These are phyloP conservation scores for Rhopalosiphum maidis DNA, from an alignment of 1,140 invertebrate genomes.

Conservation along the genomic window DNA sequence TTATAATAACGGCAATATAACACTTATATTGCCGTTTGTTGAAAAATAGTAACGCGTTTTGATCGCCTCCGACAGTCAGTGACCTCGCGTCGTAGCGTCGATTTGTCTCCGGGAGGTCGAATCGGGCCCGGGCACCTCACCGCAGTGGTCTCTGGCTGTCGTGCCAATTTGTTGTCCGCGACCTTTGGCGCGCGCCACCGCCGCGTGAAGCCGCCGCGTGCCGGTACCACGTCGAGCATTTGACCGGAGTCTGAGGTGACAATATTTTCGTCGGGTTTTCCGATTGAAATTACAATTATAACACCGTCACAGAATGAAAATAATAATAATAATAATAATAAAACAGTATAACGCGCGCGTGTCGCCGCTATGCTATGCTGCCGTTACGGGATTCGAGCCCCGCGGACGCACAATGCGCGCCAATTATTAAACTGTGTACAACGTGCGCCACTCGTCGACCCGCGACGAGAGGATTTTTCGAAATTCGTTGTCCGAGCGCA, in stretches of 20 bases:
- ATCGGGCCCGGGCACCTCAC: background rate
- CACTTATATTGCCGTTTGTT: background rate
- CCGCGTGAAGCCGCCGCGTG: constrained; percentile 42
- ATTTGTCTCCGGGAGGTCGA: constrained; percentile 3
- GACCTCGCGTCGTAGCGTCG: background rate
- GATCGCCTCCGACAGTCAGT: background rate
- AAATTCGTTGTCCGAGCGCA: background rate
- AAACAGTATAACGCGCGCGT: background rate
- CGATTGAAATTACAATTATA: background rate
- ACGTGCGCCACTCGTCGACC: background rate
- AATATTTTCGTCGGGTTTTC: constrained; percentile 22
- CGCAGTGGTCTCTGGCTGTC: background rate
- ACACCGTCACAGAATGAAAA: background rate
- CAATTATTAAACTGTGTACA: background rate
- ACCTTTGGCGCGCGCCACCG: background rate
- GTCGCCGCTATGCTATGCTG: too few relatives aligned
- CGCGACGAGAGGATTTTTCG: constrained; percentile 15
- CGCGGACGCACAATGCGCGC: constrained; percentile 3
- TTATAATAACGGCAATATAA: background rate
- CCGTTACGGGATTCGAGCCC: background rate
- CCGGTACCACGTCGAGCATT: constrained; percentile 14
- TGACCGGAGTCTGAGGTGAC: background rate
- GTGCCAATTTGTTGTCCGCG: constrained; percentile 22
- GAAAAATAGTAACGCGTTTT: too few relatives aligned
- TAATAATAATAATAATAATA: background rate